Evolutionary conservation across 2,888 invertebrate genomes (phyloP).

Genomic region (Cheiracanthium punctorium): DNA sequence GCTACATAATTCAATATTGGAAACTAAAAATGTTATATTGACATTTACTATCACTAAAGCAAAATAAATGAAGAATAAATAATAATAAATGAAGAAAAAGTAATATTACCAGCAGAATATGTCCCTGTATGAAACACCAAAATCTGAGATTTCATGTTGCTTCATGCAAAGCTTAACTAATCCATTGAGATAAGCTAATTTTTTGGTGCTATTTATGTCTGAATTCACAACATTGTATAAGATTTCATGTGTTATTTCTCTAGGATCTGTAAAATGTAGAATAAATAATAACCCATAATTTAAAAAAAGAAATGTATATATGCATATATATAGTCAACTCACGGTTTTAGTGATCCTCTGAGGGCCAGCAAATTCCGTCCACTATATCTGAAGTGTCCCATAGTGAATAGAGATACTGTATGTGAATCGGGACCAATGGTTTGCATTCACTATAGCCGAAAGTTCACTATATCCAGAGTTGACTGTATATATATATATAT

Average conservation of each 20-base stretch:
- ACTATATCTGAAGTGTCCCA: too few relatives aligned
- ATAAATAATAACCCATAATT: too few relatives aligned
- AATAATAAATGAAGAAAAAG: constrained; percentile 18
- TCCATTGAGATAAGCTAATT: constrained; percentile 90
- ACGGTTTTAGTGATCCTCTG: too few relatives aligned
- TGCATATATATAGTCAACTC: too few relatives aligned
- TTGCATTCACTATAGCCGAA: too few relatives aligned
- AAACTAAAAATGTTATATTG: neutral
- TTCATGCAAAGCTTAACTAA: constrained; percentile 87
- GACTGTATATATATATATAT: too few relatives aligned
- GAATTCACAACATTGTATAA: constrained; percentile 81
- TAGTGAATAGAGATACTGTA: too few relatives aligned
- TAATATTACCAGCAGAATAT: constrained; percentile 85
- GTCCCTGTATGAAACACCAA: constrained; percentile 87
- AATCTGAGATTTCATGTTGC: constrained; percentile 80
- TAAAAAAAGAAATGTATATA: too few relatives aligned
- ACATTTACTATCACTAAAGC: neutral
- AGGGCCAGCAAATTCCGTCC: too few relatives aligned
- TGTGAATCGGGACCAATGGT: too few relatives aligned
- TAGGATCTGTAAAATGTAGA: constrained; percentile 76
- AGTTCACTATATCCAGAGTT: too few relatives aligned
- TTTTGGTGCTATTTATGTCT: constrained; percentile 84
- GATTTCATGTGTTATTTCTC: constrained; percentile 80
- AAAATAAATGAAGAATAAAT: neutral
- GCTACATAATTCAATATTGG: neutral